Evolutionary conservation across 1,140 invertebrate species (phyloP).

Genomic region (Cephus cinctus): DNA sequence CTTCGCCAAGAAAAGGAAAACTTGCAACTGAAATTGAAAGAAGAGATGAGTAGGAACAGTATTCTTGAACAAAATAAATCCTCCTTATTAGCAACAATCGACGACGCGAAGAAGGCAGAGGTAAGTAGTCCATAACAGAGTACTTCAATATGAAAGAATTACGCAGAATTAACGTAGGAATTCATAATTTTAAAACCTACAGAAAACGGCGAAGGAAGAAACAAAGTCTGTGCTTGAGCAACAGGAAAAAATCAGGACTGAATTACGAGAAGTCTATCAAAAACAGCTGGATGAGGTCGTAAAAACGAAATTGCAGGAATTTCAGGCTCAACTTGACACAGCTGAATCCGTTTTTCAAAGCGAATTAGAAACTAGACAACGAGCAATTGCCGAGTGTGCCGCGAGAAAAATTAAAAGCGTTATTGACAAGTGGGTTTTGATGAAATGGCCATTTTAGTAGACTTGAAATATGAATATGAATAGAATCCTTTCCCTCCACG

Average conservation of each 20-base stretch:
- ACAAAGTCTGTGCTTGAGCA: constrained; percentile 56
- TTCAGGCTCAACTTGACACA: constrained; percentile 71
- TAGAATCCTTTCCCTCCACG: constrained; percentile 1
- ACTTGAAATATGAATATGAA: constrained; percentile 3
- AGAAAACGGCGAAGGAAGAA: constrained; percentile 61
- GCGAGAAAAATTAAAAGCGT: constrained; percentile 70
- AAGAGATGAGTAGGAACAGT: constrained; percentile 53
- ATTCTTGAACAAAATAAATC: constrained; percentile 57
- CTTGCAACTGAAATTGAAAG: constrained; percentile 54
- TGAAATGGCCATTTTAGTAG: too few relatives aligned
- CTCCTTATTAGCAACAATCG: constrained; percentile 50
- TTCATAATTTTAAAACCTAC: constrained; percentile 3
- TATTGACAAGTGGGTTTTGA: constrained; percentile 72
- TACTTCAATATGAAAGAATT: too few relatives aligned
- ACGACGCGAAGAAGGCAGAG: constrained; percentile 55
- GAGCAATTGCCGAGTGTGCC: constrained; percentile 66
- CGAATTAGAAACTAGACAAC: constrained; percentile 66
- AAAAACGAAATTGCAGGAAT: constrained; percentile 72
- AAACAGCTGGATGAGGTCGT: constrained; percentile 77
- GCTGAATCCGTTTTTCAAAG: constrained; percentile 64
- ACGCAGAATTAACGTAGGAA: constrained; percentile 12
- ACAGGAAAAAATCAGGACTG: constrained; percentile 65
- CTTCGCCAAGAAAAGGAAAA: constrained; percentile 58
- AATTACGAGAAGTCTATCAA: constrained; percentile 74
- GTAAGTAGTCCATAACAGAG: constrained; percentile 39